phyloP scores from a whole-genome alignment of 2,888 invertebrate species.

The Chouioia cunea region DNA sequence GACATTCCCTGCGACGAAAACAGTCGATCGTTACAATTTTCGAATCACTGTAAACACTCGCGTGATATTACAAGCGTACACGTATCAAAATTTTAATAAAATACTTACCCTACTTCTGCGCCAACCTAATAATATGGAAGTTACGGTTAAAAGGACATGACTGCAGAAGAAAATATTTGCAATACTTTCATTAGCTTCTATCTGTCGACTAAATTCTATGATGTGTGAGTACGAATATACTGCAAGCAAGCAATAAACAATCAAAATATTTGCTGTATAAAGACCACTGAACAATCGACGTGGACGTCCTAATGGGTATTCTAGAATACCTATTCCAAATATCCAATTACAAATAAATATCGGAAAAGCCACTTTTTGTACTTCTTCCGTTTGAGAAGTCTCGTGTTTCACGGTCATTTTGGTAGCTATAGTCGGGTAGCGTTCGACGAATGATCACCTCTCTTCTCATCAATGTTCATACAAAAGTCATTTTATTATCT shows the following conservation, averaged over 20 bases:
- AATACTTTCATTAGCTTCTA: too few species aligned
- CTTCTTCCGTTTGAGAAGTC: too few species aligned
- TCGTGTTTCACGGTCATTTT: too few species aligned
- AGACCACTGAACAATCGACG: background rate
- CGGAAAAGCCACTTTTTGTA: background rate
- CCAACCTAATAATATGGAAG: background rate
- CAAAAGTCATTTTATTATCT: too few species aligned
- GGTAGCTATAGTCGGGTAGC: too few species aligned
- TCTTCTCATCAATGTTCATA: too few species aligned
- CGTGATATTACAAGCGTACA: background rate
- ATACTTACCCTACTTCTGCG: background rate
- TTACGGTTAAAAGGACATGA: background rate
- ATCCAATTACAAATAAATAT: slow-evolving; percentile 11
- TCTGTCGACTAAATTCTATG: background rate
- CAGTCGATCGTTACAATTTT: background rate
- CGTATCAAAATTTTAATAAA: background rate
- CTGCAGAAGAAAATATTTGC: too few species aligned
- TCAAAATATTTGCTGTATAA: background rate
- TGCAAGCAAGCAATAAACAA: background rate
- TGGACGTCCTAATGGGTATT: slow-evolving; percentile 18
- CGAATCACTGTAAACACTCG: background rate
- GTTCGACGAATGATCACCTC: too few species aligned
- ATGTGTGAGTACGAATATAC: background rate
- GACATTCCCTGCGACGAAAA: too few species aligned
- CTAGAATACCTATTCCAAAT: slow-evolving; percentile 28